Conservation (phyloP, 2,113 vertebrate species). For the Xyrauchen texanus region DNA sequence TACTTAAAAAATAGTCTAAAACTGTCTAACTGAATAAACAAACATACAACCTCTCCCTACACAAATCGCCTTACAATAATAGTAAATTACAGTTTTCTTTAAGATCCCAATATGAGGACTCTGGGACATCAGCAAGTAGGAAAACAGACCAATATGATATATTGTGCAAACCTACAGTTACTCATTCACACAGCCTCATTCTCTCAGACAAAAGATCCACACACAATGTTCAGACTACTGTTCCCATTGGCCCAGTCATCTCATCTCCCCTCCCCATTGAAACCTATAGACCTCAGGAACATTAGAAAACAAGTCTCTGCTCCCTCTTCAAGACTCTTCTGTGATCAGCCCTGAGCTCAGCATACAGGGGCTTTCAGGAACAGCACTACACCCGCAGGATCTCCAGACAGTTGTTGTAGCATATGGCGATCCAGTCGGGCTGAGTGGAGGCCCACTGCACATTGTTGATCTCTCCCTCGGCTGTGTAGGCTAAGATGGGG, state of each 20-base stretch:
- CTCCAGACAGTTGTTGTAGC: conserved; percentile 99
- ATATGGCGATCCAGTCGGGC: conserved; percentile 99
- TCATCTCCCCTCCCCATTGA: conserved; percentile 30
- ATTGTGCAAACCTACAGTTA: conserved; percentile 8
- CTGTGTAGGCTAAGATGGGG: conserved; percentile 97
- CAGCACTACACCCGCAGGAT: conserved; percentile 88
- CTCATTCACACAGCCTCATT: background rate
- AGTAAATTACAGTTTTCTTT: background rate
- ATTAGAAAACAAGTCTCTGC: conserved; percentile 41
- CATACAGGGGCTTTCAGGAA: conserved; percentile 1
- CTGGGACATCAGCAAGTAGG: conserved; percentile 14
- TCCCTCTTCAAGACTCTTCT: conserved; percentile 4
- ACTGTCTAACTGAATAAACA: background rate
- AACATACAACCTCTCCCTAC: background rate
- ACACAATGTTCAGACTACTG: conserved; percentile 7
- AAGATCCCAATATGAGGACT: conserved; percentile 10
- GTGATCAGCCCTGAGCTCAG: background rate
- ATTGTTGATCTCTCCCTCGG: conserved; percentile 98
- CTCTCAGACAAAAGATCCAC: conserved; percentile 15
- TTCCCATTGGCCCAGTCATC: conserved; percentile 9
- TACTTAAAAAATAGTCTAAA: no score
- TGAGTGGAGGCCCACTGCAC: conserved; percentile 99
- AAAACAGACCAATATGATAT: conserved; percentile 34
- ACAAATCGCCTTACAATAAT: conserved; percentile 4
- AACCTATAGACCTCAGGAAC: conserved; percentile 35